A percentile compares a stretch with the other conserved stretches of the same genome.
Evolutionary conservation across 2,797 vertebrate species (phyloP).

Genomic region (Lepilemur septentrionalis): DNA sequence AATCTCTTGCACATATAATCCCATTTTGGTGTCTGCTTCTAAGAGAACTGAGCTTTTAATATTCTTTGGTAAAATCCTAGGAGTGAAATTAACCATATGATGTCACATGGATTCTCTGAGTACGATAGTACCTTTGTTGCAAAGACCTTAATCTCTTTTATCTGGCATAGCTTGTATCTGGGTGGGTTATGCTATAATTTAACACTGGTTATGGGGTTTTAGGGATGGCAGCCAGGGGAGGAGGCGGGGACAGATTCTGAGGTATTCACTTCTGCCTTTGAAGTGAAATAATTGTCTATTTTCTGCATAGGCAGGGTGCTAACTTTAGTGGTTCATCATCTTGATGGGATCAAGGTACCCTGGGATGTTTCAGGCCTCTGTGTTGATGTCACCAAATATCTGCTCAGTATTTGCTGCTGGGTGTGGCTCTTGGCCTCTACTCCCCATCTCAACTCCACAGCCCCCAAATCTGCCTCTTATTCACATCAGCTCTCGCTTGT

Average conservation of each 20-base stretch:
- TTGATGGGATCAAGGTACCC: neutral
- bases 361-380: neutral
- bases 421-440: neutral
- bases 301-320: neutral
- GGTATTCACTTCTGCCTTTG: neutral
- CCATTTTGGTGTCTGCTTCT: neutral
- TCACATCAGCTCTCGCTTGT: neutral
- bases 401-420: neutral
- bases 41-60: neutral
- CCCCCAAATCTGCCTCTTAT: neutral
- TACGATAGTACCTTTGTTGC: neutral
- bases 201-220: neutral
- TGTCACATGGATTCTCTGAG: neutral
- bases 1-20: neutral
- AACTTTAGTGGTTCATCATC: neutral
- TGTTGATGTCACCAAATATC: neutral
- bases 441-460: rapidly evolving
- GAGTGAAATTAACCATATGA: neutral
- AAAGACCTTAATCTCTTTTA: neutral
- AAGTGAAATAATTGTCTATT: neutral
- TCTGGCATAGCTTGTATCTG: neutral
- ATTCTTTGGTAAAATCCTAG: neutral
- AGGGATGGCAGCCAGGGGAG: neutral
- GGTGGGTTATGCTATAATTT: neutral
- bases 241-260: neutral